Evolutionary conservation across 2,888 invertebrate species (phyloP).

Genomic region (Entomobrya proxima): DNA sequence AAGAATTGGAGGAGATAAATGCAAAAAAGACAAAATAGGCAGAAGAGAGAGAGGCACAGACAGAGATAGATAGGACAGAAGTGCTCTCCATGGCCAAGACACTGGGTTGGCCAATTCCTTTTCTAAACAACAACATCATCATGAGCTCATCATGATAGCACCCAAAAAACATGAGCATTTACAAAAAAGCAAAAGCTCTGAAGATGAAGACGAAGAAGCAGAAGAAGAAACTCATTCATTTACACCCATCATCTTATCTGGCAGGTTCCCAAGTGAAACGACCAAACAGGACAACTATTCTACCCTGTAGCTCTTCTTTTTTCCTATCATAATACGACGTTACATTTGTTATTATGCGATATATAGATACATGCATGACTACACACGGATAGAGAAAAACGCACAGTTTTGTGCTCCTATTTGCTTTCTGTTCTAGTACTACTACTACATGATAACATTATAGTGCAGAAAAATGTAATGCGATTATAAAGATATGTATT

Average conservation of each 20-base stretch:
- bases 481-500: background rate
- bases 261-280: slow-evolving; percentile 65
- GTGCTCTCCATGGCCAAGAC: slow-evolving; percentile 69
- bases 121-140: slow-evolving; percentile 59
- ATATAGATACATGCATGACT: too few relatives aligned
- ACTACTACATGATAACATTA: too few relatives aligned
- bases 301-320: slow-evolving; percentile 37
- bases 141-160: slow-evolving; percentile 38
- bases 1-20: slow-evolving; percentile 62
- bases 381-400: background rate
- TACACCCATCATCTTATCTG: slow-evolving; percentile 68
- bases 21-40: slow-evolving; percentile 2
- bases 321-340: slow-evolving; percentile 32
- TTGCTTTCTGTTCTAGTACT: background rate
- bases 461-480: too few relatives aligned
- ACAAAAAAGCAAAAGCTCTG: too few relatives aligned
- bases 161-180: slow-evolving; percentile 65
- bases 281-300: slow-evolving; percentile 60
- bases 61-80: slow-evolving; percentile 57
- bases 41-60: slow-evolving; percentile 32
- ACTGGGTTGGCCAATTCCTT: slow-evolving; percentile 66
- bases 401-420: background rate
- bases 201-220: slow-evolving; percentile 42
- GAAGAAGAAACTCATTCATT: slow-evolving; percentile 62
- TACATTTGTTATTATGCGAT: slow-evolving; percentile 28